Conservation (phyloP, 2,797 vertebrate genomes). For the Lateolabrax maculatus region DNA sequence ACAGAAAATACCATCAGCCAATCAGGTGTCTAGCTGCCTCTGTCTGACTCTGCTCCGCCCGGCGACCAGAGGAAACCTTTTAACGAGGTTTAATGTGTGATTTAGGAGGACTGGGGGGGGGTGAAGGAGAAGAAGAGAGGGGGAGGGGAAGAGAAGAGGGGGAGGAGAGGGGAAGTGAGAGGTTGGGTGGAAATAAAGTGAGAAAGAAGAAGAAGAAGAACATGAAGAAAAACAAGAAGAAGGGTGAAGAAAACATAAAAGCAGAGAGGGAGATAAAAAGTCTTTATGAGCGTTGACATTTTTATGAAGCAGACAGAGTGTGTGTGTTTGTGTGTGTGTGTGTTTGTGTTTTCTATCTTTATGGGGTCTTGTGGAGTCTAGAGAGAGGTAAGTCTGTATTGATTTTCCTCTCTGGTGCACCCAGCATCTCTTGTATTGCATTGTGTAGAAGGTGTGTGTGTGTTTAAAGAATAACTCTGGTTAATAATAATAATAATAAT, state of each 20-base stretch:
- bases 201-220: background rate
- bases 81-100: conserved; percentile 53
- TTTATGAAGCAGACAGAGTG: conserved; percentile 36
- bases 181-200: background rate
- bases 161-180: too few species aligned
- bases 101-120: background rate
- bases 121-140: background rate
- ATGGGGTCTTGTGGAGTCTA: background rate
- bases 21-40: conserved; percentile 10
- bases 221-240: too few species aligned
- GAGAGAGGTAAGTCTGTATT: background rate
- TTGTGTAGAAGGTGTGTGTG: background rate
- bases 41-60: conserved; percentile 24
- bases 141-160: background rate
- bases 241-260: conserved; percentile 10
- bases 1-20: conserved; percentile 29
- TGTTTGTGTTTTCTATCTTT: conserved; percentile 19
- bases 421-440: background rate
- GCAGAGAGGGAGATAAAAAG: conserved; percentile 33
- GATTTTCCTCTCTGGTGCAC: background rate
- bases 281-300: conserved; percentile 33
- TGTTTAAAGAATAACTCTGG: background rate
- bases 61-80: conserved; percentile 40
- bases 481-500: too few species aligned
- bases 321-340: conserved; percentile 16